Conservation (phyloP, 2,888 invertebrate species). For the Limenitis camilla region DNA sequence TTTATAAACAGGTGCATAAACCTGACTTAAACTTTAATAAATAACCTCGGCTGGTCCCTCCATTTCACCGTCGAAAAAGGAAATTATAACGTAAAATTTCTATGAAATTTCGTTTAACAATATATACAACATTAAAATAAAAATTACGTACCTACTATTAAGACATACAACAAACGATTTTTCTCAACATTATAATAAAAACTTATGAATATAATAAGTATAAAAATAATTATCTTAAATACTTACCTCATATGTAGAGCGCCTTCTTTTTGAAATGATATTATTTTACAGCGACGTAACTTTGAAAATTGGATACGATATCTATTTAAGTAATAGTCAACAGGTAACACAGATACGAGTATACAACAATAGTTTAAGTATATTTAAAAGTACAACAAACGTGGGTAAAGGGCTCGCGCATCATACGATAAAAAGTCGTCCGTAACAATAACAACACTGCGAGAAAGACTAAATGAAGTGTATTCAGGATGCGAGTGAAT, state of each 20-base stretch:
- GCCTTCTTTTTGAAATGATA: slow-evolving; percentile 3
- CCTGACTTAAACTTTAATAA: too few relatives aligned
- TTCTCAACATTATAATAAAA: neutral
- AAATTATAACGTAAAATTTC: too few relatives aligned
- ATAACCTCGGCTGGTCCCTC: too few relatives aligned
- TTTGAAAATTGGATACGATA: slow-evolving; percentile 51
- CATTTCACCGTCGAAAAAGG: too few relatives aligned
- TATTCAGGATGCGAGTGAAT: slow-evolving; percentile 36
- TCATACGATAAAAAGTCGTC: slow-evolving; percentile 45
- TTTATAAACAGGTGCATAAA: too few relatives aligned
- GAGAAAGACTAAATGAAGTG: slow-evolving; percentile 54
- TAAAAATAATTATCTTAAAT: slow-evolving; percentile 2
- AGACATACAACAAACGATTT: neutral
- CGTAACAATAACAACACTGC: slow-evolving; percentile 59
- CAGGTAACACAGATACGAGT: slow-evolving; percentile 71
- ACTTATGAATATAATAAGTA: neutral
- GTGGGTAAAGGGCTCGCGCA: slow-evolving; percentile 35
- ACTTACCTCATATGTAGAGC: slow-evolving; percentile 24
- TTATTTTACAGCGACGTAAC: slow-evolving; percentile 27
- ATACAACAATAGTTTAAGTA: slow-evolving; percentile 67
- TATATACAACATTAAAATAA: too few relatives aligned
- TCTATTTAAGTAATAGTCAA: slow-evolving; percentile 63
- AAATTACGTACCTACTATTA: too few relatives aligned
- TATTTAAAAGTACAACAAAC: slow-evolving; percentile 66
- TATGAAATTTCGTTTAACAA: too few relatives aligned